Base-by-base conservation (phyloP, 2,797 vertebrate genomes). In the Allobates femoralis region DNA sequence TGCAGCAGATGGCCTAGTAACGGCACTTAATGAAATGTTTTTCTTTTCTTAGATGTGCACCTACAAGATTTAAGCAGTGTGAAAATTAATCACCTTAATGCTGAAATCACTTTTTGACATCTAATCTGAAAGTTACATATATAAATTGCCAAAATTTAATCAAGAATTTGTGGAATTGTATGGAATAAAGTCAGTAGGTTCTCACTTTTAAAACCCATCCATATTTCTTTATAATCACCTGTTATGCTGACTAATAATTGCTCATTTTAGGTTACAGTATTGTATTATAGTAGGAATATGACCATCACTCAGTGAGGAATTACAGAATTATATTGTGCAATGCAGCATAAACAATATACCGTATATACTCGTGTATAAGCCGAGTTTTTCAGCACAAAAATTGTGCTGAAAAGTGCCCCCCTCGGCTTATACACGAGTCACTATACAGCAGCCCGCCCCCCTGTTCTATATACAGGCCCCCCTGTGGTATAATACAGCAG, bases 1-100 rank as follows among this genome's bases (percentile, higher is more conserved):
- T 74, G 37, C 71, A 74, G 41, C 71, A 55, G 30, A 78, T 37
- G 32, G 30, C 76, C 32, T 58, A 58, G 51, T 32, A 58, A 37
- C 15, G 18, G 51, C 2, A 23, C 55, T n/a, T 58, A 56, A 58
- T 50, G 41, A 74, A 74, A 74, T 79, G 30, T 34, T 30, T 34
- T 53, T 77, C 51, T 56, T 41, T 19, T 23, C 53, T 58, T 55
- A 37, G 32, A 58, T 79, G 76, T 58, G 30, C 55, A 37, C 10
- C 8, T 23, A 18, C 56, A 37, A 60, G n/a, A 21, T 12, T 6
- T 34, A 32, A 34, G 23, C 23, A 46, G 14, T 73, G 23, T n/a
- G 34, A 23, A 58, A 30, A 60, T 79, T 79, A 2, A 19, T 37
- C 23, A 60, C 55, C 19, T 37, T 79, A 21, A 28, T 55, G 28